phyloP scores from a whole-genome alignment of 2,888 invertebrate species.

The Urechis unicinctus region DNA sequence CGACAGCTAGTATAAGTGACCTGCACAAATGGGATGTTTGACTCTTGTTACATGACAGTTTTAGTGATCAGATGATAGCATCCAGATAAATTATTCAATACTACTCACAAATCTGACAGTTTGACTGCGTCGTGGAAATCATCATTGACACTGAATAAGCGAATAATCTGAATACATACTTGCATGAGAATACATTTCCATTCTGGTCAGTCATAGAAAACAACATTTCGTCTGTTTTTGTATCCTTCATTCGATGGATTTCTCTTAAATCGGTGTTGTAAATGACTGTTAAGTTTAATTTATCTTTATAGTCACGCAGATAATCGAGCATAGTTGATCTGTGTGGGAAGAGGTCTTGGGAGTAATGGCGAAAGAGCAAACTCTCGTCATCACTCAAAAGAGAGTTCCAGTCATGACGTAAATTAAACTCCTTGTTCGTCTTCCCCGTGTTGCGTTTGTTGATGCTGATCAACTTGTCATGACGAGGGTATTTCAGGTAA shows the following conservation, averaged over 20 bases:
- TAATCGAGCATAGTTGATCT: constrained; percentile 41
- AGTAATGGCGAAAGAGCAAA: constrained; percentile 29
- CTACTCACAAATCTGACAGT: no score
- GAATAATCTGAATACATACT: no score
- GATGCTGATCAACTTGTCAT: constrained; percentile 50
- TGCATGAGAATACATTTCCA: constrained; percentile 40
- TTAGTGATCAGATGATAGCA: no score
- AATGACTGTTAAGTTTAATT: constrained; percentile 42
- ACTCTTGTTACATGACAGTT: no score
- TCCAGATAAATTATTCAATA: no score
- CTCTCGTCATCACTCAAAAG: constrained; percentile 41
- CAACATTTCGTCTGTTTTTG: constrained; percentile 28
- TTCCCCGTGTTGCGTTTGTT: constrained; percentile 50
- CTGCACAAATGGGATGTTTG: no score
- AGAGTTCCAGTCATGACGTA: constrained; percentile 52
- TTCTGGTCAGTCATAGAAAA: constrained; percentile 46
- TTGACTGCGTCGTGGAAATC: no score
- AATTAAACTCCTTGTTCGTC: constrained; percentile 48
- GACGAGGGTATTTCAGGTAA: constrained; percentile 46
- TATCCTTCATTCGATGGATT: constrained; percentile 2
- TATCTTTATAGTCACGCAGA: constrained; percentile 40
- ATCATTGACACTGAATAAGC: no score
- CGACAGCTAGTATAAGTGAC: constrained; percentile 48
- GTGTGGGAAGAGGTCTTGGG: constrained; percentile 36
- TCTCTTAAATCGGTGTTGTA: constrained; percentile 41